phyloP scores from a whole-genome alignment of 1,140 invertebrate genomes.

The Atta texana region DNA sequence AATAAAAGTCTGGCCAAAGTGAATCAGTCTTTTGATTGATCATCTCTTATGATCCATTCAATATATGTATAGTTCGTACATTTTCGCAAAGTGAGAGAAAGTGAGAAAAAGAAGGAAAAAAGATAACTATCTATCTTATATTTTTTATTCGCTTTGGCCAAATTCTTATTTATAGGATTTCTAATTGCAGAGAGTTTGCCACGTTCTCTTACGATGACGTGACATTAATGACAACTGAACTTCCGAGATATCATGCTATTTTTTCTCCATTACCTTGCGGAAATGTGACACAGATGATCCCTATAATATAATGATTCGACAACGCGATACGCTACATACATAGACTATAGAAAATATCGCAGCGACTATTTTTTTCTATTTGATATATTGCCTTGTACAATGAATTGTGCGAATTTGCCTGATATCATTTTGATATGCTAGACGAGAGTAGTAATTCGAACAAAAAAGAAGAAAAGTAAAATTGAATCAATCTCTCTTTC shows the following conservation, averaged over 20 bases:
- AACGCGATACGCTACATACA: slow-evolving; percentile 31
- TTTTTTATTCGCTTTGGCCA: too few species aligned
- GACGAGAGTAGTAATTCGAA: slow-evolving; percentile 29
- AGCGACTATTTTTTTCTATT: slow-evolving; percentile 39
- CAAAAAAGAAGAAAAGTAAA: slow-evolving; percentile 12
- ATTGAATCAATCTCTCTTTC: background rate
- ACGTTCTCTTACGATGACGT: slow-evolving; percentile 11
- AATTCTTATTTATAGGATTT: too few species aligned
- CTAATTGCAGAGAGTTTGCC: slow-evolving; percentile 4
- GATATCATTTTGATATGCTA: slow-evolving; percentile 77
- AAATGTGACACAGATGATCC: slow-evolving; percentile 16
- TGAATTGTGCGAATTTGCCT: slow-evolving; percentile 70
- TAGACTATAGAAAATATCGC: slow-evolving; percentile 59
- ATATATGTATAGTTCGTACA: too few species aligned
- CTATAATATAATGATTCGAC: slow-evolving; percentile 17
- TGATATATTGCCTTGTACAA: slow-evolving; percentile 67
- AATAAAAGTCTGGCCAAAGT: too few species aligned
- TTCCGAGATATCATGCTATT: background rate
- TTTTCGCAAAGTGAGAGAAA: too few species aligned
- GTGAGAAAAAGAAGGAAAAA: too few species aligned
- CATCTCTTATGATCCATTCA: too few species aligned
- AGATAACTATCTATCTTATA: too few species aligned
- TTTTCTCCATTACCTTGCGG: background rate
- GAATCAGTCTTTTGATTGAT: too few species aligned
- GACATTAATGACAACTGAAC: slow-evolving; percentile 33